These are phyloP conservation scores for Orchesellides sinensis DNA, from an alignment of 2,888 invertebrate genomes.

Conservation along the genomic window DNA sequence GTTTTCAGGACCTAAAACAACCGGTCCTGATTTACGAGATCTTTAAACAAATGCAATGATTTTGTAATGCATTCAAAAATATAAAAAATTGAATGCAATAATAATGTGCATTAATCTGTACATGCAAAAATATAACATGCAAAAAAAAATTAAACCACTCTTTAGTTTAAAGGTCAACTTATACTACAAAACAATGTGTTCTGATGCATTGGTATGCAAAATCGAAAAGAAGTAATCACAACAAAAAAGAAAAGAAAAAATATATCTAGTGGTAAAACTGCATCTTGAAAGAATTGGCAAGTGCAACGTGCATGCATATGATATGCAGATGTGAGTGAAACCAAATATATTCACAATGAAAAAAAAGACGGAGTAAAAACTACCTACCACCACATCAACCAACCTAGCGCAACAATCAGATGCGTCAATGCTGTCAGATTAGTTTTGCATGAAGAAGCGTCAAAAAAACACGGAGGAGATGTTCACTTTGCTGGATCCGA, in stretches of 20 bases:
- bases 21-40: constrained; percentile 62
- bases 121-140: not conserved
- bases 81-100: constrained; percentile 32
- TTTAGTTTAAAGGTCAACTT: not conserved
- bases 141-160: no score
- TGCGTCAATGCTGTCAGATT: not conserved
- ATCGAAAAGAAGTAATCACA: not conserved
- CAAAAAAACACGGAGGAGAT: not conserved
- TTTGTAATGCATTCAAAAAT: constrained; percentile 36
- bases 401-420: no score
- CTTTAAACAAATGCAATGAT: constrained; percentile 52
- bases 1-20: constrained; percentile 33
- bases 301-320: not conserved
- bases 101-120: constrained; percentile 25
- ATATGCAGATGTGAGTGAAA: not conserved
- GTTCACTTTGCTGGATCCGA: not conserved
- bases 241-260: not conserved
- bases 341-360: no score
- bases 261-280: not conserved
- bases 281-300: not conserved
- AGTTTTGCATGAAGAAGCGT: not conserved
- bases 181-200: no score
- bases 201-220: not conserved
- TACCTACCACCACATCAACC: not conserved
- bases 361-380: not conserved